phyloP scores from a whole-genome alignment of 2,113 vertebrate species.

The Antechinus stuartii region DNA sequence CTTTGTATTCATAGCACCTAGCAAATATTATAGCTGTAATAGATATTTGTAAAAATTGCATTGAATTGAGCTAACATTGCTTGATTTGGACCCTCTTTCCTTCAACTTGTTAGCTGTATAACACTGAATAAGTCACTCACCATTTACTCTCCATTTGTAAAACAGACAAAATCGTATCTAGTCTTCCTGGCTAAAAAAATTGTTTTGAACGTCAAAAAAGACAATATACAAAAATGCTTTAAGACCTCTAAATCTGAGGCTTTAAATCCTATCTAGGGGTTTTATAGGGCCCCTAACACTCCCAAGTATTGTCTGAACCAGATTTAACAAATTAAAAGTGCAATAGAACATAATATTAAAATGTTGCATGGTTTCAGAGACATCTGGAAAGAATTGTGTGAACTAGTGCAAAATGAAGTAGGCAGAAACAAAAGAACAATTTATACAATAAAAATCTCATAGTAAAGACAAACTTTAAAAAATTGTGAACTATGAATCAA shows the following conservation, averaged over 20 bases:
- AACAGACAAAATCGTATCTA: neutral
- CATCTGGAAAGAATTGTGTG: neutral
- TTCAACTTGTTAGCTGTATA: neutral
- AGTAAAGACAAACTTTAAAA: neutral
- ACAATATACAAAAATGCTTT: neutral
- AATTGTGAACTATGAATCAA: neutral
- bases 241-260: neutral
- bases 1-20: neutral
- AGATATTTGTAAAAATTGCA: neutral
- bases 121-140: neutral
- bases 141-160: neutral
- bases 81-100: neutral
- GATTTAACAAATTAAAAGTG: neutral
- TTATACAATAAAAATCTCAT: neutral
- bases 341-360: neutral
- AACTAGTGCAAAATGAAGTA: neutral
- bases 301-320: too few species aligned
- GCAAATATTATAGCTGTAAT: neutral
- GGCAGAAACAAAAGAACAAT: neutral
- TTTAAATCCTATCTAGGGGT: neutral
- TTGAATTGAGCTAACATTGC: neutral
- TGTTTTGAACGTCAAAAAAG: neutral
- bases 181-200: neutral
- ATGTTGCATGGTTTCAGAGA: neutral
- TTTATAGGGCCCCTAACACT: neutral